A percentile compares a stretch with the other conserved stretches of the same genome.
Conservation (phyloP, 1,140 invertebrate genomes). For the Philotrypesis tridentata region DNA sequence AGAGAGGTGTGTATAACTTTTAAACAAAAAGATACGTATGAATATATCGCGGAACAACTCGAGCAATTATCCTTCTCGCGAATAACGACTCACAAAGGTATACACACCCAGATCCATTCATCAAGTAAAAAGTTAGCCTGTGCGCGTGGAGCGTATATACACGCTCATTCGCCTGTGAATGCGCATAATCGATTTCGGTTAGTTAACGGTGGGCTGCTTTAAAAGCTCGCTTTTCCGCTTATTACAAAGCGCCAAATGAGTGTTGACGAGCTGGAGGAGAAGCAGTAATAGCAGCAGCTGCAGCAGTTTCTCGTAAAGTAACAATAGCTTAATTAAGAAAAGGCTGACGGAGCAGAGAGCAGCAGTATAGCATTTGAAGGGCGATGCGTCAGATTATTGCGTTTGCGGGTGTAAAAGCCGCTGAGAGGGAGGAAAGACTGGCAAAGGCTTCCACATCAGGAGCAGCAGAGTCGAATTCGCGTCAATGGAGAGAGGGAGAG, state of each 20-base stretch:
- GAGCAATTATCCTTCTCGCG: too few species aligned
- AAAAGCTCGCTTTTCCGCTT: not conserved
- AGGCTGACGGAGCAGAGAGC: not conserved
- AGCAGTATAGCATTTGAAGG: not conserved
- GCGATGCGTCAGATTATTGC: not conserved
- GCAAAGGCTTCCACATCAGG: not conserved
- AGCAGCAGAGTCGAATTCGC: not conserved
- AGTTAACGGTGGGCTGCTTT: too few species aligned
- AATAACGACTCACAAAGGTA: too few species aligned
- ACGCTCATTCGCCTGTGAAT: too few species aligned
- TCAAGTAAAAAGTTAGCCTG: too few species aligned
- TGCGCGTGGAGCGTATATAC: too few species aligned
- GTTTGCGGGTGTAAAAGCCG: not conserved
- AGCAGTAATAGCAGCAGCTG: too few species aligned
- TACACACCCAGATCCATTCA: too few species aligned
- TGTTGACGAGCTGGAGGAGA: not conserved
- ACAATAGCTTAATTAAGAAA: slow-evolving; percentile 14
- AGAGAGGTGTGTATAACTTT: too few species aligned
- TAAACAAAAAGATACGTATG: too few species aligned
- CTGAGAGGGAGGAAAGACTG: not conserved
- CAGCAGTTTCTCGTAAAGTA: not conserved
- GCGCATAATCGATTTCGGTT: too few species aligned
- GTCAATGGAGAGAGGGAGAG: not conserved
- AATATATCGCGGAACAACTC: too few species aligned
- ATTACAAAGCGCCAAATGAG: not conserved